These are phyloP conservation scores for Pristionchus fissidentatus DNA, from an alignment of 2,888 invertebrate genomes.

Conservation along the genomic window DNA sequence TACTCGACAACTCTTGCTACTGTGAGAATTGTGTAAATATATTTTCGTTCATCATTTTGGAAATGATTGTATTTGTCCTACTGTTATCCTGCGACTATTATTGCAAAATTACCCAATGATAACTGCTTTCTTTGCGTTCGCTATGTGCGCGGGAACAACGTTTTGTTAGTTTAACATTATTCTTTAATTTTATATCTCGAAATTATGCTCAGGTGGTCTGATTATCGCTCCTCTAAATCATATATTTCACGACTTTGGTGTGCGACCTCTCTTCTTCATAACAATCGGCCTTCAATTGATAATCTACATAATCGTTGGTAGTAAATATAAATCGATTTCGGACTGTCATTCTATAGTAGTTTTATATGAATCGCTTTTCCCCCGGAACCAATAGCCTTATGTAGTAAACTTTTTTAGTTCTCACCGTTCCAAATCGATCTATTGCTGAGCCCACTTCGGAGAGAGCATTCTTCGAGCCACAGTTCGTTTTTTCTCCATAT, in stretches of 20 bases:
- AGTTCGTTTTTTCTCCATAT: neutral
- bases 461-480: neutral
- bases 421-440: constrained; percentile 37
- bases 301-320: neutral
- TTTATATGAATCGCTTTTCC: neutral
- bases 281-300: constrained; percentile 20
- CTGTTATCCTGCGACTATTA: too few species aligned
- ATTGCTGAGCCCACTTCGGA: constrained; percentile 21
- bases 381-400: neutral
- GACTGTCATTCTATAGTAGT: too few species aligned
- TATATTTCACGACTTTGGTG: constrained; percentile 33
- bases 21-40: too few species aligned
- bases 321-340: too few species aligned
- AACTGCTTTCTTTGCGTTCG: neutral
- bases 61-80: too few species aligned
- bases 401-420: neutral
- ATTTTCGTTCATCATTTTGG: too few species aligned
- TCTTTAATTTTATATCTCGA: neutral
- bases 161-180: constrained; percentile 10
- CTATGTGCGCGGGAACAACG: neutral
- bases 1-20: constrained; percentile 14
- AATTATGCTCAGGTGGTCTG: constrained; percentile 3
- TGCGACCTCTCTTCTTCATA: constrained; percentile 34
- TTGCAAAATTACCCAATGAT: neutral
- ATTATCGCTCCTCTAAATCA: constrained; percentile 28